Base-by-base conservation (phyloP, 2,888 invertebrate genomes). In the Watsonalla cultraria region DNA sequence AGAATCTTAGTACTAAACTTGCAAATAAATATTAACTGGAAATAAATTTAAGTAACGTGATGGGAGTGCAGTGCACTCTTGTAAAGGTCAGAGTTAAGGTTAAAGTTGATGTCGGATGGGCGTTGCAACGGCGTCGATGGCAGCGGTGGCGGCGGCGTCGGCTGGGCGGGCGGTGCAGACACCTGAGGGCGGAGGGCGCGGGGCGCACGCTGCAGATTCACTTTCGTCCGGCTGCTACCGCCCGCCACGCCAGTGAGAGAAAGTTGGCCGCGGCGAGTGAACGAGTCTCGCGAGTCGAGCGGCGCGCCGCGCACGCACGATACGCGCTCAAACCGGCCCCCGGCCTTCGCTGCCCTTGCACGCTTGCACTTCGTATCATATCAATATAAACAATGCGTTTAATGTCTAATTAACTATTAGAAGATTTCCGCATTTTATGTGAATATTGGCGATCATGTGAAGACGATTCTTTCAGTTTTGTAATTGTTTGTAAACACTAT, bases 251-350 rank as follows among this genome's bases (percentile, higher is more conserved):
- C 91, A 91, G 91, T 91, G 82, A 88, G 91, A 90, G 91, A 91
- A 91, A 91, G 91, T 90, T 87, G 83, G 84, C 80, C 90, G 91
- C 84, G 83, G 80, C 81, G 90, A 86, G 85, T 88, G 90, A 88
- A 90, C 90, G 87, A 86, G 81, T 88, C 84, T 80, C 88, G 88
- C 86, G 82, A 75, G 78, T 78, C 75, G 78, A 81, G 86, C 84
- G 83, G 82, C 82, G 82, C 78, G 84, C 77, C 86, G 76, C 78
- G 78, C 82, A 82, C 84, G 85, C 80, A 78, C 76, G 74, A 71
- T 70, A 78, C 82, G 80, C 83, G 80, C 73, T 70, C 69, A 60
- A 65, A 73, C 68, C 68, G 73, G 66, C 72, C 65, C 68, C 62
- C 72, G 71, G 71, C 68, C 72, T 65, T 61, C 58, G 59, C 58